Evolutionary conservation across 1,140 invertebrate species (phyloP).

Genomic region (Atopsyche davidsoni): DNA sequence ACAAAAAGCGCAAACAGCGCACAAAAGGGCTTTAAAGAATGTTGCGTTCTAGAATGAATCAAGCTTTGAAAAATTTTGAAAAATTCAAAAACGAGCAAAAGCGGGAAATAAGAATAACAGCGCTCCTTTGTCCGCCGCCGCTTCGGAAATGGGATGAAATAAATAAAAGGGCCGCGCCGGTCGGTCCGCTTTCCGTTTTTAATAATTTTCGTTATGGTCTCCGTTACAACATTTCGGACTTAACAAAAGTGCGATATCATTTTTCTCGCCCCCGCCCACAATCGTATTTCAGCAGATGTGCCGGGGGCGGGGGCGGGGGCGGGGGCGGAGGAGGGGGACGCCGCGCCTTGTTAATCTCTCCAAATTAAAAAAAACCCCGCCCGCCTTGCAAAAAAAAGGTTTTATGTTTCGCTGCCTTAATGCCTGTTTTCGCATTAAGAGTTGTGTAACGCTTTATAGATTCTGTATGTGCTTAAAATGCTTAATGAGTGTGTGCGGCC

Average conservation of each 20-base stretch:
- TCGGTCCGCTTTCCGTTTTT: slow-evolving; percentile 19
- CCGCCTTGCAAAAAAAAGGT: slow-evolving; percentile 12
- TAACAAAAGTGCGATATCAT: slow-evolving; percentile 21
- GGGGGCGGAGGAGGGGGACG: not conserved
- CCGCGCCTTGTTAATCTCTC: slow-evolving; percentile 1
- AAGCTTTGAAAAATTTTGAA: not conserved
- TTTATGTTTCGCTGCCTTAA: slow-evolving; percentile 12
- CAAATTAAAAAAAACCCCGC: slow-evolving; percentile 9
- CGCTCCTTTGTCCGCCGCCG: slow-evolving; percentile 14
- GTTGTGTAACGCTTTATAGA: no score
- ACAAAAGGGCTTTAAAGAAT: not conserved
- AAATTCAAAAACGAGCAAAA: not conserved
- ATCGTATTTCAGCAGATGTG: slow-evolving; percentile 18
- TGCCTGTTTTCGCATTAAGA: slow-evolving; percentile 10
- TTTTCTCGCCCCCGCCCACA: slow-evolving; percentile 14
- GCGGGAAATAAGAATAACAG: slow-evolving; percentile 8
- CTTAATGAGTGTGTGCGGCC: no score
- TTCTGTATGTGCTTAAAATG: no score
- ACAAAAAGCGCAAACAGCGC: not conserved
- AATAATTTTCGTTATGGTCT: slow-evolving; percentile 20
- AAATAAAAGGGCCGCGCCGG: slow-evolving; percentile 15
- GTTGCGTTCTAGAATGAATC: not conserved
- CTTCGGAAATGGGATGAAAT: slow-evolving; percentile 20
- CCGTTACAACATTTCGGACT: slow-evolving; percentile 23
- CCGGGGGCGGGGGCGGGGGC: no score